A percentile compares a stretch with the other conserved stretches of the same genome.
These are phyloP conservation scores for Terrapene triunguis DNA, from an alignment of 2,113 vertebrate species.

Conservation along the genomic window DNA sequence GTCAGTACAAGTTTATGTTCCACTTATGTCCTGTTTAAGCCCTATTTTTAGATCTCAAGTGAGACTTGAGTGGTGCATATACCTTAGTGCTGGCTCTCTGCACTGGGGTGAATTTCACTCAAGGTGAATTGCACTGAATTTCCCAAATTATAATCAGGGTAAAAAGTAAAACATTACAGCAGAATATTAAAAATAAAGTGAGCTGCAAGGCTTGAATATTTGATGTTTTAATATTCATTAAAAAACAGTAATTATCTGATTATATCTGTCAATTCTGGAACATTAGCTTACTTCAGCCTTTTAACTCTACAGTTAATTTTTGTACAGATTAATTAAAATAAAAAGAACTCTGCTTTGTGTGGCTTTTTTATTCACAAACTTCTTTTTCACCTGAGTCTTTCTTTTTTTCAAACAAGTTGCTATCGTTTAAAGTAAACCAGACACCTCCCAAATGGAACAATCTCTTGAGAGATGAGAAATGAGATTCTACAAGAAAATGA, in stretches of 20 bases:
- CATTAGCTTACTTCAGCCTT: constrained; percentile 26
- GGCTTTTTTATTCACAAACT: not conserved
- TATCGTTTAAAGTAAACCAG: constrained; percentile 32
- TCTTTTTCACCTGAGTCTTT: not conserved
- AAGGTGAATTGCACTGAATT: not conserved
- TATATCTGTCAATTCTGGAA: constrained; percentile 62
- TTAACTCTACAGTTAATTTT: constrained; percentile 40
- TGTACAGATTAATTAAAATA: constrained; percentile 47
- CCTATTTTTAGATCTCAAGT: not conserved
- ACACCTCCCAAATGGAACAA: constrained; percentile 35
- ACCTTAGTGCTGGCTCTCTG: not conserved
- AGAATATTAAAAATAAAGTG: constrained; percentile 6
- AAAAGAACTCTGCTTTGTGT: not conserved
- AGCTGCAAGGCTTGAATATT: constrained; percentile 27
- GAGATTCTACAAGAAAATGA: constrained; percentile 44
- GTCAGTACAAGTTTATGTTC: not conserved
- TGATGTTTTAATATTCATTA: constrained; percentile 48
- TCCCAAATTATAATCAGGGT: not conserved
- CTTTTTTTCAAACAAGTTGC: constrained; percentile 30
- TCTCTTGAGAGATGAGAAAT: constrained; percentile 57
- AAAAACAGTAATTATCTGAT: constrained; percentile 54
- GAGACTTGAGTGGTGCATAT: not conserved
- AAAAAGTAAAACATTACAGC: constrained; percentile 4
- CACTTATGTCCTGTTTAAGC: not conserved
- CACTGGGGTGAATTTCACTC: not conserved